Percentiles rank a stretch among this genome's conserved stretches.
Evolutionary conservation across 2,113 vertebrate species (phyloP).

Genomic region (Vimba vimba): DNA sequence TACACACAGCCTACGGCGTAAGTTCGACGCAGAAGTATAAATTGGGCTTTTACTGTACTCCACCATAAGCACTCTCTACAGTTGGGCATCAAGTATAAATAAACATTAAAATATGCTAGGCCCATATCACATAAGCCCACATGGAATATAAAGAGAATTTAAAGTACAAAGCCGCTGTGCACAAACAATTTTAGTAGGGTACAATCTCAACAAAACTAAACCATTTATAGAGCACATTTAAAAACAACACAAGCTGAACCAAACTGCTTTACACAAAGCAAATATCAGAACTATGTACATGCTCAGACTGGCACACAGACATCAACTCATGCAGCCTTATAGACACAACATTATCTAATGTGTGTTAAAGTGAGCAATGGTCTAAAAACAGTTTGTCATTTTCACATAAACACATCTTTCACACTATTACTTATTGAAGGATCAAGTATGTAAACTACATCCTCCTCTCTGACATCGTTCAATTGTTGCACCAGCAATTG

Average conservation of each 20-base stretch:
- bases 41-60: not conserved
- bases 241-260: too few species aligned
- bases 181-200: too few species aligned
- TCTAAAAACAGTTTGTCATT: not conserved
- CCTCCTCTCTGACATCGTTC: not conserved
- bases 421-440: not conserved
- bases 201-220: too few species aligned
- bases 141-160: not conserved
- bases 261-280: not conserved
- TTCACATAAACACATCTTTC: not conserved
- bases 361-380: constrained; percentile 1
- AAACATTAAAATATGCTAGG: not conserved
- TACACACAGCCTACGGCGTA: too few species aligned
- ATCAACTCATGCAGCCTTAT: not conserved
- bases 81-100: not conserved
- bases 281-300: constrained; percentile 4
- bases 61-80: not conserved
- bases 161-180: not conserved
- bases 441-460: not conserved
- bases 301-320: not conserved
- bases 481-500: not conserved
- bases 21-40: too few species aligned
- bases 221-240: too few species aligned
- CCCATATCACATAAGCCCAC: not conserved
- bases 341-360: not conserved